Percentiles rank a stretch among this genome's conserved stretches.
These are phyloP conservation scores for Hypothenemus hampei DNA, from an alignment of 1,140 invertebrate species.

Conservation along the genomic window DNA sequence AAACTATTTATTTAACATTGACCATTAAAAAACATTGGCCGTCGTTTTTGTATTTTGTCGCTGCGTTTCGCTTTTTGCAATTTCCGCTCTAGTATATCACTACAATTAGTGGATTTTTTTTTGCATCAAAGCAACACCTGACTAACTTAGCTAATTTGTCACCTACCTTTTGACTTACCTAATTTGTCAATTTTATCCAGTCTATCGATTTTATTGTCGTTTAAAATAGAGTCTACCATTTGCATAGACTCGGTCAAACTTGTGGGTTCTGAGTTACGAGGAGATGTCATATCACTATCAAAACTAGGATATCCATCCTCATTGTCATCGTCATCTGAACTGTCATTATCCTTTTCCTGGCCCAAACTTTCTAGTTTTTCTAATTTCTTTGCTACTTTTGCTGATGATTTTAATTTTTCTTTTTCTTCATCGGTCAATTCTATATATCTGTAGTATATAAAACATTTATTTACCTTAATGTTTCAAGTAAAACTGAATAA, in stretches of 20 bases:
- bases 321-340: slow-evolving; percentile 56
- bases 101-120: too few relatives aligned
- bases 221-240: slow-evolving; percentile 79
- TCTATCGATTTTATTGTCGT: slow-evolving; percentile 76
- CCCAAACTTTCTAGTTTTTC: slow-evolving; percentile 79
- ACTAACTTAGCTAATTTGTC: too few relatives aligned
- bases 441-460: slow-evolving; percentile 70
- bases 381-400: slow-evolving; percentile 89
- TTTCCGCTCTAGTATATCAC: too few relatives aligned
- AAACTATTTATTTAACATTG: too few relatives aligned
- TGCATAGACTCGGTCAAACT: slow-evolving; percentile 88
- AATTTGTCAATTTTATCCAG: slow-evolving; percentile 82
- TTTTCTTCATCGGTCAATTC: slow-evolving; percentile 91
- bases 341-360: slow-evolving; percentile 53
- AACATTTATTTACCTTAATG: not conserved
- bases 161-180: slow-evolving; percentile 15
- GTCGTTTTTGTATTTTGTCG: too few relatives aligned
- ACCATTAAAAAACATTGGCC: too few relatives aligned
- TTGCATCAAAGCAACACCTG: too few relatives aligned
- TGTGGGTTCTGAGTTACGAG: slow-evolving; percentile 71
- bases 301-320: slow-evolving; percentile 71
- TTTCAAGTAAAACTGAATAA: not conserved
- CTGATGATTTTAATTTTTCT: slow-evolving; percentile 84
- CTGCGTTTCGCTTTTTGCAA: too few relatives aligned
- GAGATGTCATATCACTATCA: slow-evolving; percentile 62